Evolutionary conservation across 2,797 vertebrate species (phyloP).

Genomic region (Catamblyrhynchus diadema): DNA sequence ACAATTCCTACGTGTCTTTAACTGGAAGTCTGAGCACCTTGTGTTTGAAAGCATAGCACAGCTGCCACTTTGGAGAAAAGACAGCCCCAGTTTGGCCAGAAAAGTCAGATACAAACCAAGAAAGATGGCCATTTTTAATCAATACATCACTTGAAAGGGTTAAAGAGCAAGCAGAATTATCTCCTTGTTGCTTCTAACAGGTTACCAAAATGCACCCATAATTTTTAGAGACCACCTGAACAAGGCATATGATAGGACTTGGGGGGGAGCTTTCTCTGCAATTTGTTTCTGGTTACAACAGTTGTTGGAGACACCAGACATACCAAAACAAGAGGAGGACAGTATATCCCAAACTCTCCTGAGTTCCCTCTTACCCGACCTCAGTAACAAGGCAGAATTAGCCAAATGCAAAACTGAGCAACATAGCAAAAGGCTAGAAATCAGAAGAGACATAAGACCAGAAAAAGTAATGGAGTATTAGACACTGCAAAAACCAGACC

Average conservation of each 20-base stretch:
- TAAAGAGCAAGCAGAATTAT: not conserved
- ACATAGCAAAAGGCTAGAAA: not conserved
- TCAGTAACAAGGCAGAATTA: not conserved
- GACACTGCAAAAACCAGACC: not conserved
- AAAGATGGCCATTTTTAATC: not conserved
- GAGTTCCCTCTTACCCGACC: not conserved
- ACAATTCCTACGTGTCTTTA: not conserved
- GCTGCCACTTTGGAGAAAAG: not conserved
- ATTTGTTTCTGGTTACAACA: not conserved
- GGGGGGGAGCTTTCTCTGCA: not conserved
- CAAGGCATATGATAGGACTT: not conserved
- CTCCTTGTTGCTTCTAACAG: not conserved
- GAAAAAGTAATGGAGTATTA: not conserved
- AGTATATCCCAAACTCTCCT: not conserved
- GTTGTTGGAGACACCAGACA: not conserved
- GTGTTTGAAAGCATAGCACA: not conserved
- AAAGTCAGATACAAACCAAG: not conserved
- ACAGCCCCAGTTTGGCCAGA: not conserved
- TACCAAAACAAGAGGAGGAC: not conserved
- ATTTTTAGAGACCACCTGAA: not conserved
- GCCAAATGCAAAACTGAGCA: not conserved
- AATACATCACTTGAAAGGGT: not conserved
- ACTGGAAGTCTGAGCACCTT: not conserved
- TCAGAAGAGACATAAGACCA: not conserved
- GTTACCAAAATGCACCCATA: not conserved